phyloP scores from a whole-genome alignment of 1,140 invertebrate genomes.

The Eriosoma lanigerum region DNA sequence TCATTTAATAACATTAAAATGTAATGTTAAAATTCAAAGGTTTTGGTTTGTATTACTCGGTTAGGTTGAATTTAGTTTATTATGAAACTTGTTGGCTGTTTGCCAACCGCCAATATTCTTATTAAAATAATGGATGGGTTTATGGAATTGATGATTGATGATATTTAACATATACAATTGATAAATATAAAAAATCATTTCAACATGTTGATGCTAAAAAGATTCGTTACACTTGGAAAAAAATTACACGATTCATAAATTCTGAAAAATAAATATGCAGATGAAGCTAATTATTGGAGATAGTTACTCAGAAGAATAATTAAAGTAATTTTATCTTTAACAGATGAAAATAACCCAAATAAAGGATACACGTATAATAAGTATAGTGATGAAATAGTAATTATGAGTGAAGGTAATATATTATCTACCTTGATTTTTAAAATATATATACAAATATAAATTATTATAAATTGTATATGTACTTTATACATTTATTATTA shows the following conservation, averaged over 20 bases:
- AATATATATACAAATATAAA: too few species aligned
- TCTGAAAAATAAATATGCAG: neutral
- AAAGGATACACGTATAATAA: neutral
- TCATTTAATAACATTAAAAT: neutral
- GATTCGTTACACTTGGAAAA: neutral
- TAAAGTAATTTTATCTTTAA: conserved; percentile 16
- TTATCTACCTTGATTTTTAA: too few species aligned
- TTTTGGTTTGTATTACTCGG: neutral
- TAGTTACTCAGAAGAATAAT: neutral
- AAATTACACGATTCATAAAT: neutral
- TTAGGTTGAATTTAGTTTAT: neutral
- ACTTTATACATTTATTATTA: too few species aligned
- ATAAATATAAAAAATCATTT: neutral
- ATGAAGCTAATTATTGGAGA: neutral
- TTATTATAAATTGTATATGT: too few species aligned
- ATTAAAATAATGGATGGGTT: neutral
- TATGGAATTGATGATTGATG: neutral
- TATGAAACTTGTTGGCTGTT: conserved; percentile 24
- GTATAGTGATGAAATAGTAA: neutral
- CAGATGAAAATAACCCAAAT: neutral
- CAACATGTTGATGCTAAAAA: conserved; percentile 4
- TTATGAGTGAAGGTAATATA: neutral
- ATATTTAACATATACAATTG: neutral
- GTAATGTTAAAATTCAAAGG: neutral
- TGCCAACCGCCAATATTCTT: neutral